Evolutionary conservation across 2,797 vertebrate genomes (phyloP).

Genomic region (Bucorvus abyssinicus): DNA sequence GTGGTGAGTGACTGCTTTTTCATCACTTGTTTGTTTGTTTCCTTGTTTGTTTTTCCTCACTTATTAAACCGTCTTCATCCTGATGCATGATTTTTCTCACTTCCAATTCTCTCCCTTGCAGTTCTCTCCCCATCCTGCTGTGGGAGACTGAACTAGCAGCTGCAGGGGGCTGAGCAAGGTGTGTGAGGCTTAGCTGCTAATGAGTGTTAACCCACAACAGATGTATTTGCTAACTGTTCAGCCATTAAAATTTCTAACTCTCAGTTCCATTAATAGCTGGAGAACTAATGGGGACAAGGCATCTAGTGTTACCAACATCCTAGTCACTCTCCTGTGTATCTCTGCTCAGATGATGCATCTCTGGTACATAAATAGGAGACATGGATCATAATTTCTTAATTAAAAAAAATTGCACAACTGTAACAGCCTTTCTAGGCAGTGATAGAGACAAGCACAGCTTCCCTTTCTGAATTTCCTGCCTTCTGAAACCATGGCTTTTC

Average conservation of each 20-base stretch:
- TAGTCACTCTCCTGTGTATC: neutral
- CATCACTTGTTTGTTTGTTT: neutral
- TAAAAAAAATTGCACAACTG: neutral
- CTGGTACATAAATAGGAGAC: neutral
- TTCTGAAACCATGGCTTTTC: neutral
- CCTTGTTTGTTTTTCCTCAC: neutral
- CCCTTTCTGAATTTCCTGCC: neutral
- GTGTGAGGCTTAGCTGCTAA: neutral
- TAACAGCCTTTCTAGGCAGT: neutral
- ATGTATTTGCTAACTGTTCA: neutral
- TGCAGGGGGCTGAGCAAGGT: accelerated
- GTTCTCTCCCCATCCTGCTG: neutral
- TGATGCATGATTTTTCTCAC: neutral
- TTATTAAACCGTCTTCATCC: neutral
- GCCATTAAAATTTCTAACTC: neutral
- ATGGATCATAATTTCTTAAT: neutral
- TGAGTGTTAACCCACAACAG: neutral
- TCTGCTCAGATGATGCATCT: neutral
- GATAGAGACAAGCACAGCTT: neutral
- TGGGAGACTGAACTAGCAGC: neutral
- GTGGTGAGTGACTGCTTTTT: neutral
- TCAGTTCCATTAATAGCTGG: neutral
- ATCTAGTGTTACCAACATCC: neutral
- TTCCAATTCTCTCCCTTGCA: neutral
- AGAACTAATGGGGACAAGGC: neutral